Evolutionary conservation across 2,888 invertebrate genomes (phyloP).

Genomic region (Aproaerema taeniolella): DNA sequence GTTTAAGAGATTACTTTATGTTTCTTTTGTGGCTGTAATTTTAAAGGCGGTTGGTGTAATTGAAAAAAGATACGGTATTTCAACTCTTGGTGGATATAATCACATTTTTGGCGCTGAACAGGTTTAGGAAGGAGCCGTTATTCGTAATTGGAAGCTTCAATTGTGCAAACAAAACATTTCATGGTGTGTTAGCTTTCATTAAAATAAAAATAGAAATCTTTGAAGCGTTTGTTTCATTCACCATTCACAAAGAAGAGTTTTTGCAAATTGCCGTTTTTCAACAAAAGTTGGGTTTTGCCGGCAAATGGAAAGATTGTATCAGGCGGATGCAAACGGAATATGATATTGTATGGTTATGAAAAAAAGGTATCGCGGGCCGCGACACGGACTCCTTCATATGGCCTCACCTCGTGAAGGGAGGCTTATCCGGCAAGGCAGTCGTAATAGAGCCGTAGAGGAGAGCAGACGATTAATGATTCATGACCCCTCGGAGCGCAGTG

Average conservation of each 20-base stretch:
- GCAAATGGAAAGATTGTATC: conserved; percentile 10
- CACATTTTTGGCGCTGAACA: conserved; percentile 17
- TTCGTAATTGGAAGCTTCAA: too few relatives aligned
- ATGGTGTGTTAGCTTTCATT: not conserved
- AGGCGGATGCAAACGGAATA: conserved; percentile 9
- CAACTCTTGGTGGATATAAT: conserved; percentile 20
- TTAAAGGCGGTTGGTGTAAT: conserved; percentile 31
- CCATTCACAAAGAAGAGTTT: conserved; percentile 2
- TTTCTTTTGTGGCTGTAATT: conserved; percentile 48
- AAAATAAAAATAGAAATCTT: not conserved
- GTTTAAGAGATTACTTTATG: conserved; percentile 44
- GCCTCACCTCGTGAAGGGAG: conserved; percentile 60
- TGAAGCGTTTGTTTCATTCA: too few relatives aligned
- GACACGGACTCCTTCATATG: conserved; percentile 19
- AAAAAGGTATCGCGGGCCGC: conserved; percentile 7
- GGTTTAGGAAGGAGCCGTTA: conserved; percentile 8
- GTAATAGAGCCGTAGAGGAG: conserved; percentile 75
- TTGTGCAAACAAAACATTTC: not conserved
- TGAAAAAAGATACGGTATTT: conserved; percentile 26
- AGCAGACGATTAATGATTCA: conserved; percentile 77
- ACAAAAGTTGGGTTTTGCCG: conserved; percentile 4
- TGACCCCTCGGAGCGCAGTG: conserved; percentile 75
- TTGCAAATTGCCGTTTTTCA: conserved; percentile 1
- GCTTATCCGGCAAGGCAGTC: conserved; percentile 69
- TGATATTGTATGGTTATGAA: conserved; percentile 8